Evolutionary conservation across 2,113 vertebrate genomes (phyloP).

Genomic region (Electrona antarctica): DNA sequence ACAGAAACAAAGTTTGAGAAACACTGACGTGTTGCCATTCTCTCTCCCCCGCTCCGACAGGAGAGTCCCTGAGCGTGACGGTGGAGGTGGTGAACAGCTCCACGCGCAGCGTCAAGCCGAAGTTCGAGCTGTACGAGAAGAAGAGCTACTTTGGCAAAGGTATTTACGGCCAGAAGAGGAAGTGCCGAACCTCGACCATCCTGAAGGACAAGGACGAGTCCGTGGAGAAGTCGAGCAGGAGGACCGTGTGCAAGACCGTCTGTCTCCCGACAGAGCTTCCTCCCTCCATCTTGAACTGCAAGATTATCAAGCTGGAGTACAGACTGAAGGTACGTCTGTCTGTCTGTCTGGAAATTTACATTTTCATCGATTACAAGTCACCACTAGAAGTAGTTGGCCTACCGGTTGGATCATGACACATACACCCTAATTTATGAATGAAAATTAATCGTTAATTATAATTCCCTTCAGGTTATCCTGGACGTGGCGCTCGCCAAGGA

Average conservation of each 20-base stretch:
- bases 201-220: slow-evolving; percentile 53
- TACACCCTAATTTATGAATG: not conserved
- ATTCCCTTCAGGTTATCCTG: slow-evolving; percentile 38
- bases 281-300: slow-evolving; percentile 64
- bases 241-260: slow-evolving; percentile 48
- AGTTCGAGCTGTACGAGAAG: slow-evolving; percentile 60
- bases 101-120: slow-evolving; percentile 62
- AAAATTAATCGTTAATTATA: not conserved
- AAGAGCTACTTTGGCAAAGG: slow-evolving; percentile 61
- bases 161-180: slow-evolving; percentile 9
- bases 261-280: slow-evolving; percentile 48
- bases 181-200: not conserved
- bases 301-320: slow-evolving; percentile 70
- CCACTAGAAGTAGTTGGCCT: not conserved
- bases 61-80: slow-evolving; percentile 38
- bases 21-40: not conserved
- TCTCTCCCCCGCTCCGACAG: slow-evolving; percentile 34
- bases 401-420: not conserved
- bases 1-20: too few species aligned
- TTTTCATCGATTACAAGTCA: not conserved
- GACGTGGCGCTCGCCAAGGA: slow-evolving; percentile 34
- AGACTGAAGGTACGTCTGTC: slow-evolving; percentile 58
- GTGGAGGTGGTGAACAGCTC: slow-evolving; percentile 58
- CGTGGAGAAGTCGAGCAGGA: slow-evolving; percentile 14
- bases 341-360: not conserved